Evolutionary conservation across 2,797 vertebrate species (phyloP), one percentile per base, ranked within the genome.

Genomic region (Aulostomus chinensis): DNA sequence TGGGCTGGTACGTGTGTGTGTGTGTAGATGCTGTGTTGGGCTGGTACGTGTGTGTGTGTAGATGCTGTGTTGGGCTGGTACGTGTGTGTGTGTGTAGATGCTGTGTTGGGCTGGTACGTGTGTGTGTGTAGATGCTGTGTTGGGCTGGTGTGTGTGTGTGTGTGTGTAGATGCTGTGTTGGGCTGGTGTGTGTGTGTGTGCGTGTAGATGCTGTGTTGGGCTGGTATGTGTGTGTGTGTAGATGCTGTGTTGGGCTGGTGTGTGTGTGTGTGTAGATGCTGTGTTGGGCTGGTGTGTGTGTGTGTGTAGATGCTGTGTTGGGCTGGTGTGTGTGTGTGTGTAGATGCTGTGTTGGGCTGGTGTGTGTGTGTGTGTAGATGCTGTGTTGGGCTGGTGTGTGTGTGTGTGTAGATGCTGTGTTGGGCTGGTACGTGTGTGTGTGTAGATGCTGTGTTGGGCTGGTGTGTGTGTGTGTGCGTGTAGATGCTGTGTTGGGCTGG

Each of bases 21-120:
- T 38, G 29, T 59, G 55, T 7, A 73, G 45, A 0, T 40, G 51
- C 4, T 58, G 83, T 83, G 91, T 76, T 2, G 55, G 28, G 0
- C 39, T 63, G 11, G 46, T 49, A 7, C 84, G 89, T 32, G 87
- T 55, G 29, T 37, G n/a, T n/a, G n/a, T n/a, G n/a, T 11, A 13
- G 39, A 1, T 8, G n/a, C 1, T 17, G 24, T 36, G 4, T 24
- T 30, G 5, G 30, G 7, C 12, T 1, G 11, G 4, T 8, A n/a
- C 20, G 16, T 29, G 10, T 12, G 32, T 14, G 13, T 33, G 30
- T 10, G 9, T 34, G 43, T 33, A n/a, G n/a, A n/a, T n/a, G n/a
- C n/a, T n/a, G n/a, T n/a, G n/a, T n/a, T n/a, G n/a, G n/a, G n/a
- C n/a, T n/a, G n/a, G 10, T 9, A 3, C 1, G 10, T 37, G n/a